Evolutionary conservation across 1,140 invertebrate genomes (phyloP).

Genomic region (Physella acuta): DNA sequence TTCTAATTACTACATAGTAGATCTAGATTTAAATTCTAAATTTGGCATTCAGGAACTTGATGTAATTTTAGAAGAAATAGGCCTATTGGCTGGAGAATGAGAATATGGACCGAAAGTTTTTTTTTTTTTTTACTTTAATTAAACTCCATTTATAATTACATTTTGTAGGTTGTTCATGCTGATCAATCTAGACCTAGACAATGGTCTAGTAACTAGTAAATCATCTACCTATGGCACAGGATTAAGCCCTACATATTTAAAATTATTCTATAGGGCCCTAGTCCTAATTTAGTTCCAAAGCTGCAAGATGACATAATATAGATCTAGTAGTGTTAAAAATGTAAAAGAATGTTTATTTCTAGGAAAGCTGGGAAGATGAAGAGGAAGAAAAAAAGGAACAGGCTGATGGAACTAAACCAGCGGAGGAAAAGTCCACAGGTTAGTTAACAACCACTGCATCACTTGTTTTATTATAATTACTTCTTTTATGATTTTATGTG

Average conservation of each 20-base stretch:
- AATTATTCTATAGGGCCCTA: not conserved
- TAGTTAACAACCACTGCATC: not conserved
- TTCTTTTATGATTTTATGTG: too few species aligned
- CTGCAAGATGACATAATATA: not conserved
- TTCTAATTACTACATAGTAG: too few species aligned
- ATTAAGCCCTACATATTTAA: not conserved
- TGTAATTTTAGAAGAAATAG: too few species aligned
- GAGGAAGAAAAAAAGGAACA: constrained; percentile 34
- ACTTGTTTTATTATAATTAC: not conserved
- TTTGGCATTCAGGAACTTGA: too few species aligned
- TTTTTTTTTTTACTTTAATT: too few species aligned
- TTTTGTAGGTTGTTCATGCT: too few species aligned
- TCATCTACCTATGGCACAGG: not conserved
- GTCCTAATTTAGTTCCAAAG: not conserved
- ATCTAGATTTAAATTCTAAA: too few species aligned
- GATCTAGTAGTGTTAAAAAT: not conserved
- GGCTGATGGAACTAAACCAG: constrained; percentile 13
- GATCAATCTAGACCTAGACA: too few species aligned
- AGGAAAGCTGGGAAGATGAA: constrained; percentile 47
- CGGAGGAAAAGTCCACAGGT: not conserved
- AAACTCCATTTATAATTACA: too few species aligned
- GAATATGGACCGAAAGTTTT: too few species aligned
- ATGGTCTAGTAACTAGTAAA: not conserved
- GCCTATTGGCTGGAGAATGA: too few species aligned
- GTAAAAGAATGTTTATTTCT: constrained; percentile 7